Conservation (phyloP, 2,888 invertebrate species). For the Parascotia fuliginaria region DNA sequence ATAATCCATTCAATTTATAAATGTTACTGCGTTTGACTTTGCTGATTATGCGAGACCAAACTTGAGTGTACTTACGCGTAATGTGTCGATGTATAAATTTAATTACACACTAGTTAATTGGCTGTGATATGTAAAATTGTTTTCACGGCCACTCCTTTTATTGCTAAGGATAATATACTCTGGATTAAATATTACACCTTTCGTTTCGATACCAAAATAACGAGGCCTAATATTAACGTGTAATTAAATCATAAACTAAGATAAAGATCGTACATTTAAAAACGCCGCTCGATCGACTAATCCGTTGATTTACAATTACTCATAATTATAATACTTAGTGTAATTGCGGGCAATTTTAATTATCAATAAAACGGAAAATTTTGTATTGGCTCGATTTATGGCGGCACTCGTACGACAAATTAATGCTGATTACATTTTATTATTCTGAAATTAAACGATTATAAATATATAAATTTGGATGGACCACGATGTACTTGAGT, state of each 20-base stretch:
- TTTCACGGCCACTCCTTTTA: constrained; percentile 58
- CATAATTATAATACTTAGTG: constrained; percentile 72
- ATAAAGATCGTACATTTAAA: constrained; percentile 70
- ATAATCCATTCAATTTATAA: constrained; percentile 48
- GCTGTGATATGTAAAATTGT: constrained; percentile 38
- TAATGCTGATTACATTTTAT: constrained; percentile 61
- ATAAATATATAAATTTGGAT: constrained; percentile 33
- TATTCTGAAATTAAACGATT: constrained; percentile 56
- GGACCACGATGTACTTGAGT: constrained; percentile 1
- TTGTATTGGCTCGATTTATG: constrained; percentile 63
- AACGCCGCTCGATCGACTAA: constrained; percentile 68
- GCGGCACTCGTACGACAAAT: constrained; percentile 54
- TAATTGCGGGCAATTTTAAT: constrained; percentile 83
- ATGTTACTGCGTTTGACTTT: constrained; percentile 41
- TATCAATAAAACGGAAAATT: constrained; percentile 67
- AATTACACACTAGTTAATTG: constrained; percentile 43
- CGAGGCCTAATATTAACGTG: constrained; percentile 61
- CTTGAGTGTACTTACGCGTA: constrained; percentile 2
- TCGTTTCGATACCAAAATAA: constrained; percentile 63
- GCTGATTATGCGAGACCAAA: constrained; percentile 10
- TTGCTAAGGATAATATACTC: constrained; percentile 56
- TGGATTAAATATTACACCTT: constrained; percentile 67
- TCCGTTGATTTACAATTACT: constrained; percentile 81
- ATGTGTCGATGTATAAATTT: constrained; percentile 35
- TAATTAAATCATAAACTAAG: constrained; percentile 83